Conservation (phyloP, 1,140 invertebrate species). For the Lepidurus arcticus region DNA sequence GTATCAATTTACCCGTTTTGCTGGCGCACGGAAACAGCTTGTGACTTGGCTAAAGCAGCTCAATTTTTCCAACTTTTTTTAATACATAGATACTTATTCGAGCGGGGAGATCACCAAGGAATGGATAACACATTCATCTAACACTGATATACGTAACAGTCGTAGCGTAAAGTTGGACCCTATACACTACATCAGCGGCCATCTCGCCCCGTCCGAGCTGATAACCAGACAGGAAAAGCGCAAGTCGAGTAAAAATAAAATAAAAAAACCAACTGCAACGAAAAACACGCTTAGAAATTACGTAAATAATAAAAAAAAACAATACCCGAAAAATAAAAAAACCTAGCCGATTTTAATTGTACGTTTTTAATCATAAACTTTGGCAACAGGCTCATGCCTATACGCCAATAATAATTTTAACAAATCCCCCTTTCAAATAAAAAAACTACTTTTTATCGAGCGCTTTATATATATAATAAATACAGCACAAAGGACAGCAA, state of each 20-base stretch:
- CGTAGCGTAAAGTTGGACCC: slow-evolving; percentile 5
- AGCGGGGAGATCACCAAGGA: neutral
- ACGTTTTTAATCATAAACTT: too few relatives aligned
- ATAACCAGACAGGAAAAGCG: neutral
- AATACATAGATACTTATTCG: neutral
- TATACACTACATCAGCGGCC: neutral
- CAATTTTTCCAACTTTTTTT: neutral
- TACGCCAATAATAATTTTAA: too few relatives aligned
- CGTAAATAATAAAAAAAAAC: neutral
- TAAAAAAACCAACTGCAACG: neutral
- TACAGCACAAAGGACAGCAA: neutral
- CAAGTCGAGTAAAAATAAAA: neutral
- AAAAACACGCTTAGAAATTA: neutral
- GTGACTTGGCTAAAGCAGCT: neutral
- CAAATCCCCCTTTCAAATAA: neutral
- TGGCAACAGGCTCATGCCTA: too few relatives aligned
- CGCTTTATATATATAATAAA: neutral
- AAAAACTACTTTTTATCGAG: neutral
- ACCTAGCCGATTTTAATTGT: too few relatives aligned
- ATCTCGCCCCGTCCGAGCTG: neutral
- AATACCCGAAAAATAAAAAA: too few relatives aligned
- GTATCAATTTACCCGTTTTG: slow-evolving; percentile 22
- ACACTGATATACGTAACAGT: neutral
- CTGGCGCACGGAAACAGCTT: slow-evolving; percentile 3
- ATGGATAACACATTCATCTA: neutral